Conservation (phyloP, 2,113 vertebrate species). For the Clarias gariepinus region DNA sequence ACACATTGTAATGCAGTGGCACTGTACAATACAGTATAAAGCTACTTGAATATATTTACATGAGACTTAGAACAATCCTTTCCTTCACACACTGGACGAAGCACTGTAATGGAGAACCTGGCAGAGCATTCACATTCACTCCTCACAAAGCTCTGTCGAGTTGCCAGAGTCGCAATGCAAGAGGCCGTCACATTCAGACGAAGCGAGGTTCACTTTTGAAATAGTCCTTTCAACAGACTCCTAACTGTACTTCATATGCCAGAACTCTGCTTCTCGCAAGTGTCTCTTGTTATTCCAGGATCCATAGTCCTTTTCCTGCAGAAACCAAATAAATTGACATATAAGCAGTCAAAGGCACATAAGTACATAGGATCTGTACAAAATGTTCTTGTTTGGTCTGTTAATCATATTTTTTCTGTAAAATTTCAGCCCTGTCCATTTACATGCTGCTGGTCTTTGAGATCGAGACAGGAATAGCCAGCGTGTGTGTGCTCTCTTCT, state of each 20-base stretch:
- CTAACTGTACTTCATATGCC: constrained; percentile 65
- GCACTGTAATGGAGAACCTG: constrained; percentile 59
- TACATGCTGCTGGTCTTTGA: constrained; percentile 85
- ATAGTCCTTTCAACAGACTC: constrained; percentile 21
- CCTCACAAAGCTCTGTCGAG: not conserved
- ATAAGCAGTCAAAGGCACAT: constrained; percentile 15
- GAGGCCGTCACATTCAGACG: not conserved
- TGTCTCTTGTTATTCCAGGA: constrained; percentile 63
- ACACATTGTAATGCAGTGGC: not conserved
- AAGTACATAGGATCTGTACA: not conserved
- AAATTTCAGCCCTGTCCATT: constrained; percentile 76
- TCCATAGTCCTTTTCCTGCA: constrained; percentile 70
- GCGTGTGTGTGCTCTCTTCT: constrained; percentile 79
- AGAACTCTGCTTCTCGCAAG: constrained; percentile 66
- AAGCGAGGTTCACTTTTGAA: not conserved
- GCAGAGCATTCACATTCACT: constrained; percentile 39
- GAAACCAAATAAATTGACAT: constrained; percentile 18
- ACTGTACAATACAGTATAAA: constrained; percentile 12
- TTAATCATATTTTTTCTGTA: not conserved
- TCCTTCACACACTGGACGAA: constrained; percentile 68
- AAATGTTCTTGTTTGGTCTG: not conserved
- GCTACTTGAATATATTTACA: constrained; percentile 17
- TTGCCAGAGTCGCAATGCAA: constrained; percentile 27
- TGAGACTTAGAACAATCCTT: constrained; percentile 58
- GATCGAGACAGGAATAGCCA: constrained; percentile 75